A percentile compares a stretch with the other conserved stretches of the same genome.
Conservation (phyloP, 2,888 invertebrate genomes). For the Eilema caniola region DNA sequence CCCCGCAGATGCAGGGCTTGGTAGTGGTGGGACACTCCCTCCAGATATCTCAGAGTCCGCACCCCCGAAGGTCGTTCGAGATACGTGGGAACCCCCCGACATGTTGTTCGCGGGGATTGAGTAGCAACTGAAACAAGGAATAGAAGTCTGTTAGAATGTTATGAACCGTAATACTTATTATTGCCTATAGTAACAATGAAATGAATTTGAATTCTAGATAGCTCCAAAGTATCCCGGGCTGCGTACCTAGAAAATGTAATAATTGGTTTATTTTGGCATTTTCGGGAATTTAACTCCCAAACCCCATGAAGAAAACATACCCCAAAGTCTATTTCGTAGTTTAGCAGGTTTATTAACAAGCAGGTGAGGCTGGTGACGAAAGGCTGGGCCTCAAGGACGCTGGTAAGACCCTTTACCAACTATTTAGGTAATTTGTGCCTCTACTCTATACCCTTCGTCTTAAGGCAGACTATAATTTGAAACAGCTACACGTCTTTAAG, state of each 20-base stretch:
- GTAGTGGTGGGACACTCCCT: conserved; percentile 88
- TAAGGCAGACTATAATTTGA: background rate
- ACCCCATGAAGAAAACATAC: too few species aligned
- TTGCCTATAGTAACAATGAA: too few species aligned
- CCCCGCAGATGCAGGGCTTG: conserved; percentile 91
- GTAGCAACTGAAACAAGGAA: conserved; percentile 83
- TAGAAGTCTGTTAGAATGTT: conserved; percentile 5
- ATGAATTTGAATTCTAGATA: too few species aligned
- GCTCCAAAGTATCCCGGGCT: too few species aligned
- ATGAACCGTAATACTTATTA: too few species aligned
- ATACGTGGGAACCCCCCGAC: conserved; percentile 87
- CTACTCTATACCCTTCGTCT: background rate
- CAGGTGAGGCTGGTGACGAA: too few species aligned
- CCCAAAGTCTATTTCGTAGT: too few species aligned
- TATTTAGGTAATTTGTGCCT: too few species aligned
- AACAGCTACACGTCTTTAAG: background rate
- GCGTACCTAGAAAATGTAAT: too few species aligned
- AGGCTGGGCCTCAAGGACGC: background rate
- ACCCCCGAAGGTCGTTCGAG: conserved; percentile 83
- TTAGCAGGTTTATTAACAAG: too few species aligned
- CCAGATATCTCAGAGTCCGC: conserved; percentile 80
- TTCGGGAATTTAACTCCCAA: too few species aligned
- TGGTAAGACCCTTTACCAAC: background rate
- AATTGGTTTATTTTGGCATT: too few species aligned
- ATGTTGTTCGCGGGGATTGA: conserved; percentile 89